phyloP scores from a whole-genome alignment of 53 echinoderm and acorn worm genomes.

The Astropecten irregularis region DNA sequence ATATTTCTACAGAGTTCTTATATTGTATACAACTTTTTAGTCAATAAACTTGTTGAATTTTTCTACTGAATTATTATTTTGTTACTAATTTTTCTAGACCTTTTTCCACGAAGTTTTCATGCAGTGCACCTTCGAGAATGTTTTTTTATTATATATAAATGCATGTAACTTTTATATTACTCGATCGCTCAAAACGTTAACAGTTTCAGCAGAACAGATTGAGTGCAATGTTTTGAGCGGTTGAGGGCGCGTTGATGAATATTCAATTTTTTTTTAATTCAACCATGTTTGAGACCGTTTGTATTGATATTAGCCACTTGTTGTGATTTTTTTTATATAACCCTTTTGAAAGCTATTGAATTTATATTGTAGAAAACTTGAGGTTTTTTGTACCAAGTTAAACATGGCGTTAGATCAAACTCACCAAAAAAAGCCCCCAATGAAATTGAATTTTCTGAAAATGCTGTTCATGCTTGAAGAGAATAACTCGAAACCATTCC shows the following conservation, averaged over 20 bases:
- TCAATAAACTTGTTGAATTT: slow-evolving; percentile 36
- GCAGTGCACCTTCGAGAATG: slow-evolving; percentile 33
- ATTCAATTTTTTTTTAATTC: slow-evolving; percentile 5
- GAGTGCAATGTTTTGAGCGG: slow-evolving; percentile 21
- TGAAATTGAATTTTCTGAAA: neutral
- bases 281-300: slow-evolving; percentile 30
- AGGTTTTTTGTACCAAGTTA: neutral
- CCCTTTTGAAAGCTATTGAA: slow-evolving; percentile 24
- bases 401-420: neutral
- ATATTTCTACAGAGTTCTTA: slow-evolving; percentile 47
- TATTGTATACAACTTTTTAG: slow-evolving; percentile 53
- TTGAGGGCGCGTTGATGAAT: slow-evolving; percentile 11
- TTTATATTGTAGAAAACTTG: neutral
- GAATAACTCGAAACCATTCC: too few relatives aligned
- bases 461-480: too few relatives aligned
- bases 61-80: slow-evolving; percentile 29
- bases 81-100: slow-evolving; percentile 44
- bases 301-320: slow-evolving; percentile 38
- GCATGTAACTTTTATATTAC: slow-evolving; percentile 28
- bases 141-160: slow-evolving; percentile 15
- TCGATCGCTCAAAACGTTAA: neutral
- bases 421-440: neutral
- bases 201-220: neutral
- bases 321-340: slow-evolving; percentile 37
- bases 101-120: slow-evolving; percentile 11